Evolutionary conservation across 2,888 invertebrate species (phyloP).

Genomic region (Eupeodes latifasciatus): DNA sequence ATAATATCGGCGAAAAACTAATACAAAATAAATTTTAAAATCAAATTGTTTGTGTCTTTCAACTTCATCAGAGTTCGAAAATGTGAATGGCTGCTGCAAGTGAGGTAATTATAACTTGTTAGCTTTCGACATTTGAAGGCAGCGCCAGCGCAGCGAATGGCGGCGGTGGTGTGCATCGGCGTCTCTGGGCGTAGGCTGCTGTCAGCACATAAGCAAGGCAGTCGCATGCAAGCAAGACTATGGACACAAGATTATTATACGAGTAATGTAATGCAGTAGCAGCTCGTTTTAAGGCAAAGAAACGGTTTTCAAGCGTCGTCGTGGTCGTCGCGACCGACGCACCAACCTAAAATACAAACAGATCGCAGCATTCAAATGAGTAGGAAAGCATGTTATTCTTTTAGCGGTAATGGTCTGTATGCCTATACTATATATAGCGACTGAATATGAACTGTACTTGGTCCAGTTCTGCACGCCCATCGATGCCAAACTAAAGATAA

Average conservation of each 20-base stretch:
- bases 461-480: constrained; percentile 50
- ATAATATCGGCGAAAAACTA: constrained; percentile 15
- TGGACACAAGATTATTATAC: neutral
- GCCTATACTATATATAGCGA: neutral
- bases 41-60: neutral
- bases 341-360: constrained; percentile 15
- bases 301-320: constrained; percentile 35
- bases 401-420: neutral
- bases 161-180: neutral
- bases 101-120: constrained; percentile 57
- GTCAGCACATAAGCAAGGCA: neutral
- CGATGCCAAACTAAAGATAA: constrained; percentile 25
- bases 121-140: constrained; percentile 50
- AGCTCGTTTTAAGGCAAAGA: constrained; percentile 2
- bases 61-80: constrained; percentile 2
- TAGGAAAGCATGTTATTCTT: constrained; percentile 67
- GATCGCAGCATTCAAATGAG: constrained; percentile 44
- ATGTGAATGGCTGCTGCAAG: constrained; percentile 67
- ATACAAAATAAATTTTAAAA: neutral
- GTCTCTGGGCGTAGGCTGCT: constrained; percentile 55
- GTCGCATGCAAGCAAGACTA: constrained; percentile 10
- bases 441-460: constrained; percentile 13
- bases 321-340: neutral
- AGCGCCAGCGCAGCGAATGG: too few species aligned
- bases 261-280: constrained; percentile 19